Base-by-base conservation (phyloP, 1,140 invertebrate genomes). In the Drosophila neocordata region DNA sequence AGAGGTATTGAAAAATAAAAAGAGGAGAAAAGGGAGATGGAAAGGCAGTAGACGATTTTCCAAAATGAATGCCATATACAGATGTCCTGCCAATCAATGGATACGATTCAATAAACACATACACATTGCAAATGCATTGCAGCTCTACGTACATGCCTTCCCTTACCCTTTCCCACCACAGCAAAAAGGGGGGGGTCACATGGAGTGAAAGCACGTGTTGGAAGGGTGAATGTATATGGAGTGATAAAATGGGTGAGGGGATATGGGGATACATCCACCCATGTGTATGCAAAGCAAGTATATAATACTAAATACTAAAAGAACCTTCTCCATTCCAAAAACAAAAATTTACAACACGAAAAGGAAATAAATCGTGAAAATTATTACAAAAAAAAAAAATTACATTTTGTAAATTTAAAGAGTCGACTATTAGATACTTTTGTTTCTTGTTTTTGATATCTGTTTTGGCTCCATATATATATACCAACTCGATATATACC, bases 71-170 rank as follows among this genome's bases (percentile, higher is more conserved):
- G 89, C 85, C 83, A 81, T 90, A 83, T 88, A 80, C 89, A 90
- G 89, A 90, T 90, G 89, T 90, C 89, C 89, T 90, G 89, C 89
- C 89, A 90, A 90, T 90, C 89, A 90, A 90, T 90, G 81, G 89
- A 84, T 90, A 90, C 80, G 89, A 74, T 89, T 90, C 80, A 90
- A 79, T 90, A 81, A 90, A 89, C 80, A 89, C 77, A 83, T 80
- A 89, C 77, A 89, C 77, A 88, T 65, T 53, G 72, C 66, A 79
- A 75, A 69, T 69, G 53, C 61, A 68, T 34, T 67, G 77, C 66
- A 77, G 27, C 27, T 4, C 27, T 31, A 31, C 27, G 7, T 31
- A 31, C 27, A 31, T 31, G 0, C 27, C 27, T 1, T 6, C 4
- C 27, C 27, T 6, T 3, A 31, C 27, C 27, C 27, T 6, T 31